Conservation (phyloP, 2,888 invertebrate genomes). For the Scaptomyza parva region DNA sequence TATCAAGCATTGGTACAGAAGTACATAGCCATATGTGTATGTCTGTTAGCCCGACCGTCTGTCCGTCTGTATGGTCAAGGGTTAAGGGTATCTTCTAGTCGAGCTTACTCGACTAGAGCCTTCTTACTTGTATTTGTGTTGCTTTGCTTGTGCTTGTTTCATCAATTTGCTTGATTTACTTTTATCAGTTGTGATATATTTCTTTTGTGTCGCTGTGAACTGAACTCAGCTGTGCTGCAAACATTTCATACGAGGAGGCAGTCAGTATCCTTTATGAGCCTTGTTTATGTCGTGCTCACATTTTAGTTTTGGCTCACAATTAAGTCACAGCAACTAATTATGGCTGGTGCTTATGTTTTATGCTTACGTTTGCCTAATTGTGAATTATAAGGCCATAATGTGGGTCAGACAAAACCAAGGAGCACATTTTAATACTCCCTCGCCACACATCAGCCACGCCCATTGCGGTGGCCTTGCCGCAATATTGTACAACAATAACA, state of each 20-base stretch:
- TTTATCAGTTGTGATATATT: slow-evolving; percentile 1
- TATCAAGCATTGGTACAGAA: no score
- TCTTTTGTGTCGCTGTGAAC: slow-evolving; percentile 29
- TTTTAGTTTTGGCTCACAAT: slow-evolving; percentile 60
- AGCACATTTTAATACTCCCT: slow-evolving; percentile 69
- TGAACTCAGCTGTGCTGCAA: slow-evolving; percentile 23
- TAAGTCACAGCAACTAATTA: slow-evolving; percentile 63
- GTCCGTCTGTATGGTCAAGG: no score
- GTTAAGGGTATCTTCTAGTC: no score
- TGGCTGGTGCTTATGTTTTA: slow-evolving; percentile 59
- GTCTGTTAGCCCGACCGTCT: no score
- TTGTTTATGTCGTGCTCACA: slow-evolving; percentile 39
- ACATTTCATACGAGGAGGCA: slow-evolving; percentile 10
- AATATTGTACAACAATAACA: not conserved
- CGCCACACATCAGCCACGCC: slow-evolving; percentile 56
- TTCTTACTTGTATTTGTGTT: no score
- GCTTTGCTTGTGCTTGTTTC: slow-evolving; percentile 1
- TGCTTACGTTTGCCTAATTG: slow-evolving; percentile 77
- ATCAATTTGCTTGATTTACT: slow-evolving; percentile 15
- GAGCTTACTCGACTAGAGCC: no score
- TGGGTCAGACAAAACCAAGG: slow-evolving; percentile 30
- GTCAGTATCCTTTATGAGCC: slow-evolving; percentile 11
- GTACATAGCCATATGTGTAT: no score
- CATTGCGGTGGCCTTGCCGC: slow-evolving; percentile 4
- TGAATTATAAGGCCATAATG: slow-evolving; percentile 76